Base-by-base conservation (phyloP, 1,140 invertebrate genomes). In the Latrodectus geometricus region DNA sequence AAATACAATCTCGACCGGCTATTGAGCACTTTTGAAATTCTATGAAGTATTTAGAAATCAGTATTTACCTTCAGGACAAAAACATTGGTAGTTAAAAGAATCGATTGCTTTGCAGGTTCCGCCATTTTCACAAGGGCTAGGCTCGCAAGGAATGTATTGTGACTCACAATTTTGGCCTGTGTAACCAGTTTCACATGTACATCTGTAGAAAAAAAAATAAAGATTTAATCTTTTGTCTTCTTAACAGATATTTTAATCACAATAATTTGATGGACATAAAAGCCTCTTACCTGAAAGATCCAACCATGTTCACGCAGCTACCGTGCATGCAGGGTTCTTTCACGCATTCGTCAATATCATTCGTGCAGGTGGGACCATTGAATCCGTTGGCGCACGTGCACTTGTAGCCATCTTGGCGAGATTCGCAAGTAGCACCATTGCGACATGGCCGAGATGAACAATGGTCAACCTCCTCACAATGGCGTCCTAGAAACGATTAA, bases 351-450 rank as follows among this genome's bases (percentile, higher is more conserved):
- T 95, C 96, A 21, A 98, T 94, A 89, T 95, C 95, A 91, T 98
- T 97, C 72, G 94, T 93, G 89, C 97, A 99, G 15, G 94, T 94
- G 9, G 95, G 96, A 65, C 95, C 95, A 90, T 96, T 96, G 91
- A 96, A 98, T 8, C 97, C 97, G 7, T 94, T 94, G 20, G 96
- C 95, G 90, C 98, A 99, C 12, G 95, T 96, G 91, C 98, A 99
- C 9, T 97, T 95, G 91, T 96, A 97, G 7, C 95, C 96, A 0
- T 98, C 98, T 14, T 94, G 92, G 1, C 94, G 90, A 0, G 95
- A 95, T 49, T 93, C 93, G 90, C 97, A 98, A 84, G 94, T 93
- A 9, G 95, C 97, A 3, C 95, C 95, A 91, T 98, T 97, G 87
- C 94, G 93, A 91, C 97, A 98, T 8, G 90, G 90, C 48, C 77